A percentile compares a stretch with the other conserved stretches of the same genome.
phyloP scores from a whole-genome alignment of 2,888 invertebrate genomes.

The Amphimallon solstitiale region DNA sequence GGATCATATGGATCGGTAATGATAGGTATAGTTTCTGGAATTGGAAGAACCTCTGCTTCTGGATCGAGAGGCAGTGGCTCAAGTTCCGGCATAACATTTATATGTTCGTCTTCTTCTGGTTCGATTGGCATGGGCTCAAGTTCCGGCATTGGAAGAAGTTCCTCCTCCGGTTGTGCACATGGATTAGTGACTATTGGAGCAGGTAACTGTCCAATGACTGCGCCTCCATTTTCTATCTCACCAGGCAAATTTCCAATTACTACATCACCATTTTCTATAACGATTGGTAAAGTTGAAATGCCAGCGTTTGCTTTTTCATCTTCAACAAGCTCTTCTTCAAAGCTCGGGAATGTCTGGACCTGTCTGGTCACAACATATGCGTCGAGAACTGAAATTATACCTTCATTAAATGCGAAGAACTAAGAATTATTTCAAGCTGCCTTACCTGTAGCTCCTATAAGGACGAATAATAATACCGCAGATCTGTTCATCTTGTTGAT shows the following conservation, averaged over 20 bases:
- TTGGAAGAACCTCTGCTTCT: slow-evolving; percentile 5
- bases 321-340: too few species aligned
- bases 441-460: slow-evolving; percentile 4
- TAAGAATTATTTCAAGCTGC: background rate
- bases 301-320: too few species aligned
- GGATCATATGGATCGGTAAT: too few species aligned
- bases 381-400: background rate
- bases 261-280: too few species aligned
- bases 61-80: too few species aligned
- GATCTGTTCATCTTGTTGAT: background rate
- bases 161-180: too few species aligned
- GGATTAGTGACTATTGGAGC: too few species aligned
- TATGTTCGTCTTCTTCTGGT: background rate
- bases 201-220: background rate
- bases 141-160: too few species aligned
- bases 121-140: background rate
- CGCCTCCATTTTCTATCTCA: background rate
- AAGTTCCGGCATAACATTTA: too few species aligned
- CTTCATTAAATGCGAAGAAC: background rate
- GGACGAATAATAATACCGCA: background rate
- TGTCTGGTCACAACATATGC: background rate
- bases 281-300: too few species aligned
- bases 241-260: background rate
- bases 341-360: background rate
- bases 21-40: slow-evolving; percentile 5